Evolutionary conservation across 2,888 invertebrate genomes (phyloP).

Genomic region (Nasonovia ribisnigri): DNA sequence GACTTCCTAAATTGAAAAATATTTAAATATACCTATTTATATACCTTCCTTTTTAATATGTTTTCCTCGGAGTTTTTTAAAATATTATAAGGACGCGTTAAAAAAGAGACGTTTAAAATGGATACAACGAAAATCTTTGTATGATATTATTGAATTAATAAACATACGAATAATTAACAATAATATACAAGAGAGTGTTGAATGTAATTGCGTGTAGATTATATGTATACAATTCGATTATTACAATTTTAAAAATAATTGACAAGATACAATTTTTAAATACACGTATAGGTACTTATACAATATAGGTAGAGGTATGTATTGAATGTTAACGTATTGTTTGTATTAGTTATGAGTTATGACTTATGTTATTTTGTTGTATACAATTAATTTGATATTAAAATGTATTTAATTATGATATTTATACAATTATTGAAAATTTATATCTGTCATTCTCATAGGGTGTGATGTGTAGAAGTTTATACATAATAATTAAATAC

Average conservation of each 20-base stretch:
- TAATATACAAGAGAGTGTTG: neutral
- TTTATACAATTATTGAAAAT: neutral
- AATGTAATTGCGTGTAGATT: neutral
- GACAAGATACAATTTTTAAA: neutral
- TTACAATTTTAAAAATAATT: neutral
- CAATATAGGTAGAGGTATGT: neutral
- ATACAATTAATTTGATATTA: neutral
- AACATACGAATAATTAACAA: neutral
- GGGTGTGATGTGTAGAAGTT: neutral
- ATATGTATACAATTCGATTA: neutral
- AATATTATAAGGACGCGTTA: neutral
- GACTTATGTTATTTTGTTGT: neutral
- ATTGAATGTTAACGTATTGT: neutral
- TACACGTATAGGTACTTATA: neutral
- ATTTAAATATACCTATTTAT: neutral
- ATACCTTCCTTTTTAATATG: no score
- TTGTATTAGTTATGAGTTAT: neutral
- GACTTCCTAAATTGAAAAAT: neutral
- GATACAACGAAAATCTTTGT: neutral
- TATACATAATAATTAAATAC: neutral
- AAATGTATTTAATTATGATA: neutral
- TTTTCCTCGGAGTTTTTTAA: neutral
- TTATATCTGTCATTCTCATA: neutral
- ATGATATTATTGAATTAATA: neutral
- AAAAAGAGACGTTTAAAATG: neutral